Evolutionary conservation across 2,888 invertebrate species (phyloP), one percentile per base, ranked within the genome.

Genomic region (Boloria euphrosyne): DNA sequence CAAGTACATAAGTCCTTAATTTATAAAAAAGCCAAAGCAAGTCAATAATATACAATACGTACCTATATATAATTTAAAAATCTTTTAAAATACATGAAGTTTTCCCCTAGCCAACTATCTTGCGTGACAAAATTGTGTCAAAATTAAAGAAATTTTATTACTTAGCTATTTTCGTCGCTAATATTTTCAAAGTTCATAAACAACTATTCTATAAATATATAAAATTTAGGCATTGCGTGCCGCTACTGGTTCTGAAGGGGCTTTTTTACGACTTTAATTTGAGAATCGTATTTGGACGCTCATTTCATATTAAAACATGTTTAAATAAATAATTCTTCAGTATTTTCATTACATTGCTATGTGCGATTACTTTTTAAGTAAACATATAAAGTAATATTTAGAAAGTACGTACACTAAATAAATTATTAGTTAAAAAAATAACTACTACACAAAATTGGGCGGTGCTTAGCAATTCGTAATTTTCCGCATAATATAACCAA

Each of bases 161-260:
- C 81, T 78, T 71, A 69, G 73, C 76, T 85, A 84, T 84, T 83
- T 84, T 84, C 82, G 83, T 78, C 79, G 84, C 80, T 85, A 84
- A 86, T 85, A 86, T 80, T 88, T 86, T 75, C 79, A 75, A 86
- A 87, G 80, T 86, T 86, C 84, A 82, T 84, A 85, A 86, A 85
- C 82, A 79, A 79, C 71, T 73, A 74, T 78, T 79, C 84, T 80
- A 85, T 86, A 87, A 85, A 86, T 86, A 84, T 84, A 84, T 83
- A 77, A 80, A 78, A 81, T 78, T 79, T 71, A 17, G 73, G 78
- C 74, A 76, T 87, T 76, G 88, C 88, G 85, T 89, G 87, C 74
- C 46, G 16, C 27, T 7, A 52, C n/a, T 43, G 54, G 60, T 65
- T 51, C 72, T 73, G 73, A 50, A 52, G 61, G 57, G 18, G 51